These are phyloP conservation scores for Octomys mimax DNA, from an alignment of 2,797 vertebrate species.

Conservation along the genomic window DNA sequence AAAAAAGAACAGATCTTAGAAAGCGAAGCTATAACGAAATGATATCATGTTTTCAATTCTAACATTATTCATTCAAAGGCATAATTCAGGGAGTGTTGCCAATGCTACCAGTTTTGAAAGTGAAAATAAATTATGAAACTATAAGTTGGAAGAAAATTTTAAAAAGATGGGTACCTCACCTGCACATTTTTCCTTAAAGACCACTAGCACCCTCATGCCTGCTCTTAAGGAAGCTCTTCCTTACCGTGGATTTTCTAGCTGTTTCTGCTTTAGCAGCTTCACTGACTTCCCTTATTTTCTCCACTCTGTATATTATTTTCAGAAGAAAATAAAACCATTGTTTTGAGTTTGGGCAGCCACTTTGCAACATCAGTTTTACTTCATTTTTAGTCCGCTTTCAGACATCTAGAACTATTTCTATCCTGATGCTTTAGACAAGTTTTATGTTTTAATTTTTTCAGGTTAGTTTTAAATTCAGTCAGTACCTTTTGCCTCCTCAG, in stretches of 20 bases:
- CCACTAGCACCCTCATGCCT: background rate
- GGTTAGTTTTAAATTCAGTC: background rate
- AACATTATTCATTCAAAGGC: slow-evolving; percentile 70
- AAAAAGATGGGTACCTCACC: background rate
- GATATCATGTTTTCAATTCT: slow-evolving; percentile 72
- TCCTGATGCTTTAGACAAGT: slow-evolving; percentile 35
- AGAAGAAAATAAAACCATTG: background rate
- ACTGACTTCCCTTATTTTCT: slow-evolving; percentile 8
- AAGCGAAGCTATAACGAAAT: slow-evolving; percentile 64
- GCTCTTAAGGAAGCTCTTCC: background rate
- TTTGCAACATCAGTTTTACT: slow-evolving; percentile 32
- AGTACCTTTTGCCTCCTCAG: background rate
- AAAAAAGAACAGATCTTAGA: slow-evolving; percentile 72
- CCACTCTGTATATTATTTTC: slow-evolving; percentile 5
- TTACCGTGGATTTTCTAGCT: background rate
- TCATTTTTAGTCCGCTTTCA: slow-evolving; percentile 47
- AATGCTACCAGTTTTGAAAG: slow-evolving; percentile 39
- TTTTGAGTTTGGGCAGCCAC: background rate
- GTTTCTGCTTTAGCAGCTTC: background rate
- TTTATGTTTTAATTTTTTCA: background rate
- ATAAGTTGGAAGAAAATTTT: background rate
- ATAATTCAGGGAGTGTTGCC: background rate
- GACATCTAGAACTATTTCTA: slow-evolving; percentile 42
- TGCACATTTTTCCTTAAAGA: background rate
- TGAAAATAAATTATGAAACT: slow-evolving; percentile 50